Evolutionary conservation across 1,140 invertebrate species (phyloP).

Genomic region (Drosophila murphyi): DNA sequence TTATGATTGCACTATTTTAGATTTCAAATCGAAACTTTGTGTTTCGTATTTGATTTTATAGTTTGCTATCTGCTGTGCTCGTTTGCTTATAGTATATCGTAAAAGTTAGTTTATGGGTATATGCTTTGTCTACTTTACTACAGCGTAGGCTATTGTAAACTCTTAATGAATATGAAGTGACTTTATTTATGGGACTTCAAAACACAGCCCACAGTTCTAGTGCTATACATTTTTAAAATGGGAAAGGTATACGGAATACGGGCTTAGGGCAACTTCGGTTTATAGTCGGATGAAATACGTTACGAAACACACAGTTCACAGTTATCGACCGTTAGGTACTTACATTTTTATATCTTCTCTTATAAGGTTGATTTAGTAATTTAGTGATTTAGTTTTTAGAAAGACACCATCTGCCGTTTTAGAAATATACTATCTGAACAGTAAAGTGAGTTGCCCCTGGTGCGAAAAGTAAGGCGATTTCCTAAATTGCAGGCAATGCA

Average conservation of each 20-base stretch:
- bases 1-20: constrained; percentile 45
- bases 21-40: constrained; percentile 15
- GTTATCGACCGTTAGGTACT: neutral
- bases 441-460: too few species aligned
- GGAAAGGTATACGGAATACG: constrained; percentile 3
- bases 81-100: constrained; percentile 34
- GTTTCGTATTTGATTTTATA: constrained; percentile 15
- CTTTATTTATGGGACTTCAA: constrained; percentile 13
- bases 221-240: constrained; percentile 2
- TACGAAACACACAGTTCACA: neutral
- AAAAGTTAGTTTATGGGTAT: constrained; percentile 35
- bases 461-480: too few species aligned
- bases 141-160: constrained; percentile 23
- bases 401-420: too few species aligned
- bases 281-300: constrained; percentile 1
- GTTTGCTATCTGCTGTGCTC: constrained; percentile 7
- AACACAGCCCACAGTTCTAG: neutral
- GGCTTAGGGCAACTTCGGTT: neutral
- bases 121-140: neutral
- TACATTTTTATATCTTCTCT: neutral
- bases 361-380: neutral
- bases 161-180: constrained; percentile 44
- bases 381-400: too few species aligned
- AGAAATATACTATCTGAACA: too few species aligned
- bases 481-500: too few species aligned